Conservation (phyloP, 2,888 invertebrate species). For the Drosophila tripunctata region DNA sequence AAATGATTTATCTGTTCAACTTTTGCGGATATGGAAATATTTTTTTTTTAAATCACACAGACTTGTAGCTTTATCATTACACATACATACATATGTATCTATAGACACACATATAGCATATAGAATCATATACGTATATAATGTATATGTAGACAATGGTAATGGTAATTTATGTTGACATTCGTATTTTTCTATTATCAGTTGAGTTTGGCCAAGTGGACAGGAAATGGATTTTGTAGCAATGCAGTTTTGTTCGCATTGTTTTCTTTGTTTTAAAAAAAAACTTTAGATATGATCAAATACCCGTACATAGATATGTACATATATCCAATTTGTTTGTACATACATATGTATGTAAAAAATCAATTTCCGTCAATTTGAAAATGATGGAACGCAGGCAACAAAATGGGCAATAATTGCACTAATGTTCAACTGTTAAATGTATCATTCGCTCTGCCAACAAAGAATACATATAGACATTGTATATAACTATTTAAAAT, state of each 20-base stretch:
- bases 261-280: slow-evolving; percentile 27
- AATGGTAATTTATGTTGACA: background rate
- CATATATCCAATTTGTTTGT: slow-evolving; percentile 24
- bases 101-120: background rate
- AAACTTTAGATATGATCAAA: slow-evolving; percentile 24
- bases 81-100: background rate
- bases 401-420: slow-evolving; percentile 48
- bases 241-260: slow-evolving; percentile 30
- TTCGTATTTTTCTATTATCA: slow-evolving; percentile 35
- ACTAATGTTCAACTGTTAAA: slow-evolving; percentile 38
- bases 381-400: slow-evolving; percentile 25
- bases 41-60: background rate
- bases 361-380: slow-evolving; percentile 43
- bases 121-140: background rate
- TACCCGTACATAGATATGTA: background rate
- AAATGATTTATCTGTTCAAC: background rate
- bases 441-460: slow-evolving; percentile 21
- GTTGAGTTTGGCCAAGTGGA: slow-evolving; percentile 35
- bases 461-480: background rate
- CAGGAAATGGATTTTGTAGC: slow-evolving; percentile 55
- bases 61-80: background rate
- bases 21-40: background rate
- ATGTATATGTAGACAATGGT: too few relatives aligned
- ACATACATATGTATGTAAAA: slow-evolving; percentile 7
- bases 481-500: background rate